A percentile compares a stretch with the other conserved stretches of the same genome.
Conservation (phyloP, 2,888 invertebrate species). For the Buathra laborator region DNA sequence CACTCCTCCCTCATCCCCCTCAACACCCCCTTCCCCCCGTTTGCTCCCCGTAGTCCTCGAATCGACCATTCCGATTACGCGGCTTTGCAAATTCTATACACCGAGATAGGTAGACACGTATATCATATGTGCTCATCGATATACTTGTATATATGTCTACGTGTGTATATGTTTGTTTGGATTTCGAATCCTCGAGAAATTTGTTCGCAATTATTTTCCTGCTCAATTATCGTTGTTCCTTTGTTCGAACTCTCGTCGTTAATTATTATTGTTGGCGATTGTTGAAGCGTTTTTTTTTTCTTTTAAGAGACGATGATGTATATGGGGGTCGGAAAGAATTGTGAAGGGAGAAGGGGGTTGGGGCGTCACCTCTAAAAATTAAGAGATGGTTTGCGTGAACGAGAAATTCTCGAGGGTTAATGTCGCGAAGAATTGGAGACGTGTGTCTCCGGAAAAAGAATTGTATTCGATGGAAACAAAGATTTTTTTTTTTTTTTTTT, state of each 20-base stretch:
- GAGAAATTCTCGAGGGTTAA: slow-evolving; percentile 49
- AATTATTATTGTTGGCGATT: slow-evolving; percentile 20
- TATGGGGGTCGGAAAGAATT: not conserved
- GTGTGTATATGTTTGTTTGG: not conserved
- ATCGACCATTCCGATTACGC: slow-evolving; percentile 84
- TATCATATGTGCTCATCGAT: slow-evolving; percentile 19
- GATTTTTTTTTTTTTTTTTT: slow-evolving; percentile 36
- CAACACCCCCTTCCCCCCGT: slow-evolving; percentile 12
- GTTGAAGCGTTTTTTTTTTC: not conserved
- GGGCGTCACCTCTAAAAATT: slow-evolving; percentile 36
- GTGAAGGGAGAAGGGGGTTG: not conserved
- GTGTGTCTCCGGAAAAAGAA: slow-evolving; percentile 13
- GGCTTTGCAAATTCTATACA: slow-evolving; percentile 76
- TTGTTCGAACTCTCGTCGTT: not conserved
- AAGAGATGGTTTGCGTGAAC: slow-evolving; percentile 29
- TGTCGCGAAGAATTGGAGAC: slow-evolving; percentile 62
- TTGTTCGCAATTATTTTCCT: slow-evolving; percentile 25
- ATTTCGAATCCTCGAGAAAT: slow-evolving; percentile 9
- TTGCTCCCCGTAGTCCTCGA: slow-evolving; percentile 58
- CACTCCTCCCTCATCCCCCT: slow-evolving; percentile 32
- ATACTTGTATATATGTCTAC: not conserved
- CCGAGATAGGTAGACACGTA: slow-evolving; percentile 20
- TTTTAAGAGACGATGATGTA: not conserved
- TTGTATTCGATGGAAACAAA: not conserved
- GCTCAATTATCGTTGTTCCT: slow-evolving; percentile 30